Conservation (phyloP, 1,140 invertebrate genomes). For the Drosophila sechellia region DNA sequence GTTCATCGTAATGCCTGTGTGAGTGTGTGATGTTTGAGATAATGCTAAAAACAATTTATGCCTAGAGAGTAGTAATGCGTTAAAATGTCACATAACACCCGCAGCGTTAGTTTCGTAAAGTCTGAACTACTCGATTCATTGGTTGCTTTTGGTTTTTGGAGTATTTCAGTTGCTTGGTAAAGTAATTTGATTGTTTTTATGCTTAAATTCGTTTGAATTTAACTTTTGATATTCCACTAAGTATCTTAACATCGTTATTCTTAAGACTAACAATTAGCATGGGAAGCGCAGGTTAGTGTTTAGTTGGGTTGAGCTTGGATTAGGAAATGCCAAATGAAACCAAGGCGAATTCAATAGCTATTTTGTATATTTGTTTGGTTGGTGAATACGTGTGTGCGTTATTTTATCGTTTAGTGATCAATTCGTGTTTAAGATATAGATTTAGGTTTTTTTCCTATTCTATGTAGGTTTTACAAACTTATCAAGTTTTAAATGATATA, state of each 20-base stretch:
- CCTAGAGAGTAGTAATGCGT: slow-evolving; percentile 33
- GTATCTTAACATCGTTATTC: slow-evolving; percentile 31
- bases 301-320: slow-evolving; percentile 40
- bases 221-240: slow-evolving; percentile 76
- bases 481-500: slow-evolving; percentile 60
- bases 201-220: slow-evolving; percentile 82
- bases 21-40: slow-evolving; percentile 39
- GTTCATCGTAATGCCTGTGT: slow-evolving; percentile 65
- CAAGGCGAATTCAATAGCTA: slow-evolving; percentile 37
- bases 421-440: slow-evolving; percentile 16
- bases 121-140: slow-evolving; percentile 42
- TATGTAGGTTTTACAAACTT: slow-evolving; percentile 45
- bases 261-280: slow-evolving; percentile 51
- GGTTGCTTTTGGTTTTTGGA: slow-evolving; percentile 48
- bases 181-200: slow-evolving; percentile 81
- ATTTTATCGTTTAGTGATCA: slow-evolving; percentile 18
- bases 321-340: slow-evolving; percentile 37
- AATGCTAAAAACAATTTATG: slow-evolving; percentile 54
- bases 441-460: slow-evolving; percentile 20
- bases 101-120: slow-evolving; percentile 10
- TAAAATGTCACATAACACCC: slow-evolving; percentile 51
- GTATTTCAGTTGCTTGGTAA: slow-evolving; percentile 68
- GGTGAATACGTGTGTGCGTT: slow-evolving; percentile 29
- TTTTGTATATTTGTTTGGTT: slow-evolving; percentile 45
- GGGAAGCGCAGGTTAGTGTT: slow-evolving; percentile 56